phyloP scores from a whole-genome alignment of 2,888 invertebrate genomes.

The Ophion costatus region DNA sequence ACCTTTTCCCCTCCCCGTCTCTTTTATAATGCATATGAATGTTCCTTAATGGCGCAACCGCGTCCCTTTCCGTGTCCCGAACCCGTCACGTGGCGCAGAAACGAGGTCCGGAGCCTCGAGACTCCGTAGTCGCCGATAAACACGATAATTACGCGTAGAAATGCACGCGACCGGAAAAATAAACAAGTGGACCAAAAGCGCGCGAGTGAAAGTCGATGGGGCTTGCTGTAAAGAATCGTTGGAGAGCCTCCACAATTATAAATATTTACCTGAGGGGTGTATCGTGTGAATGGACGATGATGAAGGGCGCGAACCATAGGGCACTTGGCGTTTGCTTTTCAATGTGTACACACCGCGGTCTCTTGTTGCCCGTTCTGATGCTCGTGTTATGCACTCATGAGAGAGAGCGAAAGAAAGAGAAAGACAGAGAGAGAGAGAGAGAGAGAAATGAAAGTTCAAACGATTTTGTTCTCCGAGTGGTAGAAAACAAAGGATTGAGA shows the following conservation, averaged over 20 bases:
- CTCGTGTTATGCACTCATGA: slow-evolving; percentile 11
- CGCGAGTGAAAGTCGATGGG: too few species aligned
- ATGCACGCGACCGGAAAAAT: too few species aligned
- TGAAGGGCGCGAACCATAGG: background rate
- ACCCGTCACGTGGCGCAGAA: background rate
- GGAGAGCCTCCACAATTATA: background rate
- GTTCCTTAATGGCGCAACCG: slow-evolving; percentile 76
- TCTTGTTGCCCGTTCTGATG: slow-evolving; percentile 22
- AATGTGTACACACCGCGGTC: background rate
- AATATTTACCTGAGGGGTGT: background rate
- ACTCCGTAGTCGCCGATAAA: too few species aligned
- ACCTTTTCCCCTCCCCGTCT: slow-evolving; percentile 43
- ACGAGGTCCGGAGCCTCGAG: background rate
- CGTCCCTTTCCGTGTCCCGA: background rate
- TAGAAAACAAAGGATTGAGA: slow-evolving; percentile 47
- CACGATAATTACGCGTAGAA: too few species aligned
- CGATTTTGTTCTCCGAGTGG: slow-evolving; percentile 25
- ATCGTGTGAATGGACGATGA: background rate
- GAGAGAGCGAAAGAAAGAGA: slow-evolving; percentile 15
- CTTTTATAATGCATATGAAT: slow-evolving; percentile 80
- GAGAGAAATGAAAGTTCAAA: slow-evolving; percentile 30
- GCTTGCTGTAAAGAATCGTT: background rate
- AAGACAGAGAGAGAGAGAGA: background rate
- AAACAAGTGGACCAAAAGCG: too few species aligned
- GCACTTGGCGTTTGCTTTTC: slow-evolving; percentile 40